Percentiles rank a stretch among this genome's conserved stretches.
Conservation (phyloP, 2,797 vertebrate species). For the Acanthopagrus latus region DNA sequence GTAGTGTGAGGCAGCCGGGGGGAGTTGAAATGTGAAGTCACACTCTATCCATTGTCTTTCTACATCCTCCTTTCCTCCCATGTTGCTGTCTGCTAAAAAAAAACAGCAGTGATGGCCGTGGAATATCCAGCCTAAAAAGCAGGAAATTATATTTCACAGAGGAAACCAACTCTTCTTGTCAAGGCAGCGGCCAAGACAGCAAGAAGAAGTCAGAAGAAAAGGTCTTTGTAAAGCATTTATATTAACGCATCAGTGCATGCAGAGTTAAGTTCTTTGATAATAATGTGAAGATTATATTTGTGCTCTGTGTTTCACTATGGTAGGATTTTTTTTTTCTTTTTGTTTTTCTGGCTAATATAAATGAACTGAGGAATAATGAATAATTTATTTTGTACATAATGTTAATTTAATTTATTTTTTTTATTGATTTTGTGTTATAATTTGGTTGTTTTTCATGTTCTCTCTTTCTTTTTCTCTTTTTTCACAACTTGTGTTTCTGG, state of each 20-base stretch:
- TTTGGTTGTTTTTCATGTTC: conserved; percentile 11
- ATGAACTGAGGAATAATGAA: conserved; percentile 75
- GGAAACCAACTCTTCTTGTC: conserved; percentile 64
- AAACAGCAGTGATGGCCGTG: conserved; percentile 42
- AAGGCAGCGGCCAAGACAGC: conserved; percentile 54
- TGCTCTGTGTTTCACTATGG: conserved; percentile 85
- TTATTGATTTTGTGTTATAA: conserved; percentile 70
- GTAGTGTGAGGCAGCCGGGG: conserved; percentile 6
- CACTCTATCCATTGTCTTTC: conserved; percentile 70
- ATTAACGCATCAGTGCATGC: conserved; percentile 85
- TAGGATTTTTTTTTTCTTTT: conserved; percentile 71
- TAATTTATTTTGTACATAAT: conserved; percentile 81
- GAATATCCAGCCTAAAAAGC: conserved; percentile 43
- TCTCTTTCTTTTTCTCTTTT: conserved; percentile 31
- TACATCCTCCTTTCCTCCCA: conserved; percentile 65
- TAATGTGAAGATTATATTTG: conserved; percentile 85
- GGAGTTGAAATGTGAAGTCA: conserved; percentile 70
- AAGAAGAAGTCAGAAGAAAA: conserved; percentile 62
- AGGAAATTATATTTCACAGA: conserved; percentile 56
- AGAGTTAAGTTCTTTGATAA: conserved; percentile 87
- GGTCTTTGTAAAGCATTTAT: conserved; percentile 85
- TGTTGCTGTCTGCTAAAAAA: conserved; percentile 51
- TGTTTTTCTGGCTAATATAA: conserved; percentile 77
- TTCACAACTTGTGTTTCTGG: conserved; percentile 56
- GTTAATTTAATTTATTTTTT: conserved; percentile 77